phyloP scores from a whole-genome alignment of 2,113 vertebrate species.

The Pungitius pungitius region DNA sequence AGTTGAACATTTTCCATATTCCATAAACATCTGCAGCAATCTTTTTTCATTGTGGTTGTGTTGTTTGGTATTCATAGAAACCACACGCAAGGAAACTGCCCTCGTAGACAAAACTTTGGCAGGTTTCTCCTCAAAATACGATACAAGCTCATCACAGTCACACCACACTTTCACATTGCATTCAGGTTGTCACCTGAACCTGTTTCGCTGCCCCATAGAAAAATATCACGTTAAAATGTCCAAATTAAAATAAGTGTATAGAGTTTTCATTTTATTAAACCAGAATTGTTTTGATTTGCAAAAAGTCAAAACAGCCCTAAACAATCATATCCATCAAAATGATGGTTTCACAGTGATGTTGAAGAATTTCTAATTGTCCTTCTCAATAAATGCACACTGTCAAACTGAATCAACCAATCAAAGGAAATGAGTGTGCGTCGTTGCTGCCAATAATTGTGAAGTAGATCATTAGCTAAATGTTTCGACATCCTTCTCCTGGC shows the following conservation, averaged over 20 bases:
- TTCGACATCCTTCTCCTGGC: constrained; percentile 25
- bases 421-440: constrained; percentile 14
- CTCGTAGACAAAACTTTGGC: constrained; percentile 26
- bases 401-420: constrained; percentile 52
- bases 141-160: background rate
- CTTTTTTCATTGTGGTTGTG: constrained; percentile 36
- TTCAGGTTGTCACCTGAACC: background rate
- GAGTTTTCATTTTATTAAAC: background rate
- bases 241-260: background rate
- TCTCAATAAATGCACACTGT: constrained; percentile 35
- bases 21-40: constrained; percentile 31
- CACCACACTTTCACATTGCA: constrained; percentile 2
- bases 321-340: constrained; percentile 12
- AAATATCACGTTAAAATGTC: background rate
- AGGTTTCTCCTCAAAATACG: constrained; percentile 5
- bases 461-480: constrained; percentile 29
- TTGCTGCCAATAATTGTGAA: constrained; percentile 20
- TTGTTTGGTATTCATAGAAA: constrained; percentile 14
- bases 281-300: background rate
- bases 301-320: background rate
- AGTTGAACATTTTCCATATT: constrained; percentile 27
- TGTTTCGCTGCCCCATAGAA: background rate
- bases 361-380: constrained; percentile 26
- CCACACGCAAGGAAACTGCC: constrained; percentile 32
- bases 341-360: constrained; percentile 16